Evolutionary conservation across 2,113 vertebrate species (phyloP).

Genomic region (Callipepla californica): DNA sequence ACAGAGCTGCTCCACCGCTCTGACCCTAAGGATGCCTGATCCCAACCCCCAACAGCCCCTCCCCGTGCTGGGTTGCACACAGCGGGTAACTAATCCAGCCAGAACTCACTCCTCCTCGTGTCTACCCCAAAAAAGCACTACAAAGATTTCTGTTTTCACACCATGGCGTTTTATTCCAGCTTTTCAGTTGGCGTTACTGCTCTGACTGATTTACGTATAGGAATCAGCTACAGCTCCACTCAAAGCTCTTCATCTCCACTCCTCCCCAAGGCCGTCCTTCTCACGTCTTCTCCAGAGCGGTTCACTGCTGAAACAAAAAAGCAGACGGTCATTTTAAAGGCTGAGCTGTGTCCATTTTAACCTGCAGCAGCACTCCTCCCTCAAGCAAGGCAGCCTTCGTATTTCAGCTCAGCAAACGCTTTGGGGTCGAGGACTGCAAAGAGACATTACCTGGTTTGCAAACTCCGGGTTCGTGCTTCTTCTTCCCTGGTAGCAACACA

Average conservation of each 20-base stretch:
- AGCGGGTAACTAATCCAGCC: rapidly evolving
- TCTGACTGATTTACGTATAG: neutral
- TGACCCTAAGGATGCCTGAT: rapidly evolving
- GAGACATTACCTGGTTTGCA: neutral
- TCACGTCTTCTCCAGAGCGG: neutral
- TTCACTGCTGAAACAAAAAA: neutral
- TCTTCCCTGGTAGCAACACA: no score
- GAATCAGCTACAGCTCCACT: neutral
- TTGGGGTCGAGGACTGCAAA: rapidly evolving
- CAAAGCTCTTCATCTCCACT: neutral
- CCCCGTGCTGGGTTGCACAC: neutral
- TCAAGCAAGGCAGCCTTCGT: neutral
- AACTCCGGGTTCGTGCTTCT: no score
- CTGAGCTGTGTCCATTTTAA: rapidly evolving
- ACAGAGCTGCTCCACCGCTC: rapidly evolving
- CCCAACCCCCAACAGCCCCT: no score
- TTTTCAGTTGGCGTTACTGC: neutral
- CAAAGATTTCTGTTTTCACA: neutral
- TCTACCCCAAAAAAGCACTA: neutral
- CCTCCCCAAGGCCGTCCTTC: neutral
- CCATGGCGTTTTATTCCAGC: conserved; percentile 41
- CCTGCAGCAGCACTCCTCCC: no score
- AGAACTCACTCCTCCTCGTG: no score
- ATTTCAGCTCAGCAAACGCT: no score
- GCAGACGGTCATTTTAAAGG: neutral